Percentiles rank a stretch among this genome's conserved stretches.
Evolutionary conservation across 2,888 invertebrate genomes (phyloP).

Genomic region (Ochlodes sylvanus): DNA sequence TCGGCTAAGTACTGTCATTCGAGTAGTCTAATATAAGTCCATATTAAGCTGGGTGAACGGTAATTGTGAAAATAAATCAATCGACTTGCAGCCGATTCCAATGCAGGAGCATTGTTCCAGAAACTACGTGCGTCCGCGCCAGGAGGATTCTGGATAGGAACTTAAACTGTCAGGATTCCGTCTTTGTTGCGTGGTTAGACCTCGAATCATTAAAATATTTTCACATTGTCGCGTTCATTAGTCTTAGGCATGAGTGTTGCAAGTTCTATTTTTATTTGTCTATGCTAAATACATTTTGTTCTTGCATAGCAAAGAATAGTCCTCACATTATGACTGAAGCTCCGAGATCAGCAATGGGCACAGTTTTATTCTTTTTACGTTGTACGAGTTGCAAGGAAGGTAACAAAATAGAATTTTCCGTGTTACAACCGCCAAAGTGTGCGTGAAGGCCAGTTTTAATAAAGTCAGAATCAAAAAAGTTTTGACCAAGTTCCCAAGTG

Average conservation of each 20-base stretch:
- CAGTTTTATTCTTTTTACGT: too few species aligned
- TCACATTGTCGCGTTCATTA: background rate
- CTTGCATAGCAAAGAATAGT: too few species aligned
- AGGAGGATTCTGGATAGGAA: conserved; percentile 6
- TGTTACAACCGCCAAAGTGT: background rate
- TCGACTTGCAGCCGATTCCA: conserved; percentile 7
- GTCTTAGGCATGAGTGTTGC: background rate
- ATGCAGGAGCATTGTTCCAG: conserved; percentile 6
- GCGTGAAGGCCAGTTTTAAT: background rate
- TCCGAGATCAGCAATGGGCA: too few species aligned
- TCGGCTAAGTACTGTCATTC: conserved; percentile 27
- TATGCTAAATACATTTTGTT: background rate
- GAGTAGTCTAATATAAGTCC: conserved; percentile 39
- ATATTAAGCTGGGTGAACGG: conserved; percentile 41
- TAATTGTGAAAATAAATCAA: conserved; percentile 48
- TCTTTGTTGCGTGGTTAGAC: background rate
- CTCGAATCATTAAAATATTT: background rate
- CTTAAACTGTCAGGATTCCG: background rate
- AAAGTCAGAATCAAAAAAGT: conserved; percentile 16
- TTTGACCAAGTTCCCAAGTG: conserved; percentile 21
- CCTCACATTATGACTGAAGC: background rate
- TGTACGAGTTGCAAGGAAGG: too few species aligned
- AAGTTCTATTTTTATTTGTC: background rate
- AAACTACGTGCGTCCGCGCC: background rate
- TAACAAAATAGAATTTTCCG: background rate